Base-by-base conservation (phyloP, 2,888 invertebrate genomes). In the Ormyrus nitidulus region DNA sequence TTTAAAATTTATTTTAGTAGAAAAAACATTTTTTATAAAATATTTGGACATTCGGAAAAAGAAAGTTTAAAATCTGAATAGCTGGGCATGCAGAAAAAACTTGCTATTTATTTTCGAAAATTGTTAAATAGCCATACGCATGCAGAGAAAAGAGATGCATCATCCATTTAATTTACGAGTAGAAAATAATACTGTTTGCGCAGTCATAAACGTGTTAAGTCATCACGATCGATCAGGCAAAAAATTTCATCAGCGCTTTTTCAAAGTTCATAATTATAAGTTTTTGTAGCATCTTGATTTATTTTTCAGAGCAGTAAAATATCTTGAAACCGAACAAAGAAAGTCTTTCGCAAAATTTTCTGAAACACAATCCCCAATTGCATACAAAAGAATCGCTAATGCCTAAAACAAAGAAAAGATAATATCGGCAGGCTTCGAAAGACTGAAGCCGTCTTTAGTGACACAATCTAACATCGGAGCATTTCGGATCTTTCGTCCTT, bases 401-500 rank as follows among this genome's bases (percentile, higher is more conserved):
- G 34, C 34, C 34, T 34, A 34, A 34, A 34, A 34, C 34, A 34
- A 34, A 34, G 34, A 34, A 53, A 8, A 70, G 69, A 61, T 76
- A 69, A 76, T 76, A 48, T 48, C n/a, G 11, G 5, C 46, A 56
- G 6, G 44, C 56, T 49, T 61, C n/a, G 46, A 8, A 13, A 54
- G 62, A 6, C 11, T 49, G 54, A 13, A 8, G 7, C 19, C 54
- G 54, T 65, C 49, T 48, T 56, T 56, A 46, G 7, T 11, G 48
- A 76, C 61, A 48, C 48, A 76, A 76, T 76, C 68, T 69, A 34
- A 9, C 51, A 71, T 71, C 65, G 48, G 61, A 4, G 10, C 49
- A 19, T 59, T 44, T 64, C 8, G 48, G 2, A 44, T 51, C 10
- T 66, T 51, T 6, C 34, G 9, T 54, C 13, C 44, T 48, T 66